Evolutionary conservation across 2,797 vertebrate species (phyloP).

Genomic region (Triplophysa yarkandensis): DNA sequence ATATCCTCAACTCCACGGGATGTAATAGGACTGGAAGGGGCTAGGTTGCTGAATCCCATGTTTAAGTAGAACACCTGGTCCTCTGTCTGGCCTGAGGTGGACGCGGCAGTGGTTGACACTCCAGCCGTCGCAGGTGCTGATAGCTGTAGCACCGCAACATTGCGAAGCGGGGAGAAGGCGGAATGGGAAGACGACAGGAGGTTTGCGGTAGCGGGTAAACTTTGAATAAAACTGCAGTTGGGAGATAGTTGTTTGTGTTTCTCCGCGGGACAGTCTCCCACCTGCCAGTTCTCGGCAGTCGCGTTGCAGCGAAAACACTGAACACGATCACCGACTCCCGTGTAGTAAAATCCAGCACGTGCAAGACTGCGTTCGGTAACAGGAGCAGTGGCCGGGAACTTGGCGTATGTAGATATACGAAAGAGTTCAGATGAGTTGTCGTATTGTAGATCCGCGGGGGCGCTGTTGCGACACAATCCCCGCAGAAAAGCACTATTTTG

Average conservation of each 20-base stretch:
- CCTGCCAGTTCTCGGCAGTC: constrained; percentile 89
- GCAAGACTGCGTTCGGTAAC: constrained; percentile 92
- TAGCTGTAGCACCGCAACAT: constrained; percentile 69
- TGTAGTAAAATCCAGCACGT: constrained; percentile 96
- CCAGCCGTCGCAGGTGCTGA: constrained; percentile 56
- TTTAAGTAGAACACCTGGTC: constrained; percentile 82
- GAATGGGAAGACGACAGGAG: constrained; percentile 82
- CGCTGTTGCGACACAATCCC: constrained; percentile 76
- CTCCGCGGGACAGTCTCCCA: constrained; percentile 88
- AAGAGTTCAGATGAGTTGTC: constrained; percentile 92
- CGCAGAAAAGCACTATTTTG: constrained; percentile 81
- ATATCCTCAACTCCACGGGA: constrained; percentile 84
- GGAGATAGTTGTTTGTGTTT: constrained; percentile 89
- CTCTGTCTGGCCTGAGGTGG: constrained; percentile 66
- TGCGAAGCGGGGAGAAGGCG: constrained; percentile 82
- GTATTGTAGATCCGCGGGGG: constrained; percentile 83
- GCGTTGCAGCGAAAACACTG: constrained; percentile 92
- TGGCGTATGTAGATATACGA: constrained; percentile 90
- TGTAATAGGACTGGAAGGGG: constrained; percentile 78
- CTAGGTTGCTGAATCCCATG: constrained; percentile 77
- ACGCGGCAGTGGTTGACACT: constrained; percentile 43
- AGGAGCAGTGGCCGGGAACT: constrained; percentile 77
- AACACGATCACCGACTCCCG: constrained; percentile 86
- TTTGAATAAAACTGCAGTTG: constrained; percentile 89
- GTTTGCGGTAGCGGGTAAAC: constrained; percentile 76